Percentiles rank a stretch among this genome's conserved stretches.
Evolutionary conservation across 35 echinoderm and acorn worm genomes (phyloP).

Genomic region (Stichopus chloronotus): DNA sequence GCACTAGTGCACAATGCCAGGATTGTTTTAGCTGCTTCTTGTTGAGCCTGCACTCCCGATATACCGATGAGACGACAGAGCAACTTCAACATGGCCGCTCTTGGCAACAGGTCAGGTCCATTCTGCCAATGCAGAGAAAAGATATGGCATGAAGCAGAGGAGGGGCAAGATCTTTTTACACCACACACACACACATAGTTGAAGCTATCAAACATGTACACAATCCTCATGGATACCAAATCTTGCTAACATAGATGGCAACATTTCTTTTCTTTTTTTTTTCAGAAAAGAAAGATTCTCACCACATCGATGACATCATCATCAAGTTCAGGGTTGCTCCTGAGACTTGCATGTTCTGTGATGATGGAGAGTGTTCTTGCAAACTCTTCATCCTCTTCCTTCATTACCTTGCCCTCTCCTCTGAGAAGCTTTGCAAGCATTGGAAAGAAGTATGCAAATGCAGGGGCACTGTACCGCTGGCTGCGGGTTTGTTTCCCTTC

Average conservation of each 20-base stretch:
- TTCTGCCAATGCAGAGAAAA: slow-evolving; percentile 49
- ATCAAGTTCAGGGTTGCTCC: slow-evolving; percentile 33
- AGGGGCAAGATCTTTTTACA: too few relatives aligned
- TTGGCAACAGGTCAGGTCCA: slow-evolving; percentile 90
- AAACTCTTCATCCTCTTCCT: slow-evolving; percentile 74
- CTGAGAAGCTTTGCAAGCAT: slow-evolving; percentile 69
- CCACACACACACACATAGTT: too few relatives aligned
- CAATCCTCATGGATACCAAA: too few relatives aligned
- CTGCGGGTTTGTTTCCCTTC: slow-evolving; percentile 30
- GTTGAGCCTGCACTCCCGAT: slow-evolving; percentile 68
- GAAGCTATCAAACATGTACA: too few relatives aligned
- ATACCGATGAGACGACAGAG: slow-evolving; percentile 75
- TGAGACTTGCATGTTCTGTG: slow-evolving; percentile 67
- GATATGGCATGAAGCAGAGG: background rate
- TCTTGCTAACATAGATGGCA: too few relatives aligned
- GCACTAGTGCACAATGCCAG: slow-evolving; percentile 78
- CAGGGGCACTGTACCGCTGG: slow-evolving; percentile 61
- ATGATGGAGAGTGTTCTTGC: slow-evolving; percentile 74
- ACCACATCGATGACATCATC: slow-evolving; percentile 85
- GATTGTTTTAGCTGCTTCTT: slow-evolving; percentile 60
- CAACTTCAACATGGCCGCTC: slow-evolving; percentile 77
- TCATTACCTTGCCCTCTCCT: slow-evolving; percentile 64
- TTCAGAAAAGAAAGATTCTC: background rate
- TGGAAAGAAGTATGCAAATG: slow-evolving; percentile 83
- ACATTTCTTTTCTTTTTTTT: too few relatives aligned